Evolutionary conservation across 2,797 vertebrate species (phyloP).

Genomic region (Vireo griseus): DNA sequence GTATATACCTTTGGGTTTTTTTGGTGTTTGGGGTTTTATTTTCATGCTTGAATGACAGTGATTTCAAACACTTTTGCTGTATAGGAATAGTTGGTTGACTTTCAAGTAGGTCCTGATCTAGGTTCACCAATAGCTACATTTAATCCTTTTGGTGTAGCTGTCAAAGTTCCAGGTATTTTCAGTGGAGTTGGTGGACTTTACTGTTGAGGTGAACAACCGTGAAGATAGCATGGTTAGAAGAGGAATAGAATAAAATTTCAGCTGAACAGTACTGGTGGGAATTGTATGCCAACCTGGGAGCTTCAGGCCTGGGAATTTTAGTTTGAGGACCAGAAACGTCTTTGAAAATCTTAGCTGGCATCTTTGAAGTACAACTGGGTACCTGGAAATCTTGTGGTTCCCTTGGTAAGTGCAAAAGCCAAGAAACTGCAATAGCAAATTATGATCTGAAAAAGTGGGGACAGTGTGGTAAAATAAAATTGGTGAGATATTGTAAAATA

Average conservation of each 20-base stretch:
- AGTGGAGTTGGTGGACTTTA: neutral
- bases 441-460: neutral
- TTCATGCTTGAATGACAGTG: neutral
- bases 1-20: fast-evolving
- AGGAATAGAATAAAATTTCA: neutral
- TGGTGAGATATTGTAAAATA: neutral
- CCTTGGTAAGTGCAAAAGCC: neutral
- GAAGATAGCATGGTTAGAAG: neutral
- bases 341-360: neutral
- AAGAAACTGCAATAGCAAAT: neutral
- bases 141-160: neutral
- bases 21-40: neutral
- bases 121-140: neutral
- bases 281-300: neutral
- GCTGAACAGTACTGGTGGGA: neutral
- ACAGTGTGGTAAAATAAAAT: neutral
- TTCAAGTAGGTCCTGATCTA: neutral
- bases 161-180: neutral
- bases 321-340: neutral
- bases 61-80: neutral
- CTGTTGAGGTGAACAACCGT: neutral
- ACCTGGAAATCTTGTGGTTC: neutral
- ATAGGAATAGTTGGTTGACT: neutral
- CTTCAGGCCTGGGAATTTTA: neutral
- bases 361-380: neutral